Conservation (phyloP, 2,797 vertebrate genomes). For the Channallabes apus region DNA sequence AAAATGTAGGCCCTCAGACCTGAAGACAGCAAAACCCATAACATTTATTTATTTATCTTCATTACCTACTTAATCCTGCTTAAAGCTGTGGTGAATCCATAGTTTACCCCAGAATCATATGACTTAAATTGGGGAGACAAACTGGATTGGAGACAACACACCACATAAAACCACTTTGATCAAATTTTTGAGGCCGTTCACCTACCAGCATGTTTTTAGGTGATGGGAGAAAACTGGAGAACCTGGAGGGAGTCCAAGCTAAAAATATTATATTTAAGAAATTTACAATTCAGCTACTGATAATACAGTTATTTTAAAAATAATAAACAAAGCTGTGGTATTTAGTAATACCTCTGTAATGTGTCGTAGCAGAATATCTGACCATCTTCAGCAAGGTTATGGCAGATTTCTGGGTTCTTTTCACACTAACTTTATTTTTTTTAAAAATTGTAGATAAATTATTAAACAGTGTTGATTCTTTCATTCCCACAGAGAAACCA, state of each 20-base stretch:
- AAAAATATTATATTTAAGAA: too few relatives aligned
- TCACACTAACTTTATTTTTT: too few relatives aligned
- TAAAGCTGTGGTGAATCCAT: not conserved
- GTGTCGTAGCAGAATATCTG: not conserved
- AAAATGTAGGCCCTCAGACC: not conserved
- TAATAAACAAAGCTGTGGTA: not conserved
- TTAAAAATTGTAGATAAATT: conserved; percentile 7
- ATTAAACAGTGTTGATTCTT: not conserved
- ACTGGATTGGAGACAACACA: not conserved
- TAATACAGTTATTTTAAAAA: not conserved
- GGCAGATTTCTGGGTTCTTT: not conserved
- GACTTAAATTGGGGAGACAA: not conserved
- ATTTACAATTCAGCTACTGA: not conserved
- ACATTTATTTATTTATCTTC: conserved; percentile 44
- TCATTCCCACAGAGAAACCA: not conserved
- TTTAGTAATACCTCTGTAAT: not conserved
- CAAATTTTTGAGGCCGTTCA: not conserved
- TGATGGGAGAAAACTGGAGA: not conserved
- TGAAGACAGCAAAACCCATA: not conserved
- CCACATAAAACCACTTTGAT: not conserved
- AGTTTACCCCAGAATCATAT: not conserved
- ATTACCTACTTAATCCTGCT: conserved; percentile 46
- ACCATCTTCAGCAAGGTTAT: not conserved
- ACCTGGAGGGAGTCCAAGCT: not conserved
- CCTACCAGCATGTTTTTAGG: not conserved